Conservation (phyloP, 1,140 invertebrate species). For the Lucilia cuprina region DNA sequence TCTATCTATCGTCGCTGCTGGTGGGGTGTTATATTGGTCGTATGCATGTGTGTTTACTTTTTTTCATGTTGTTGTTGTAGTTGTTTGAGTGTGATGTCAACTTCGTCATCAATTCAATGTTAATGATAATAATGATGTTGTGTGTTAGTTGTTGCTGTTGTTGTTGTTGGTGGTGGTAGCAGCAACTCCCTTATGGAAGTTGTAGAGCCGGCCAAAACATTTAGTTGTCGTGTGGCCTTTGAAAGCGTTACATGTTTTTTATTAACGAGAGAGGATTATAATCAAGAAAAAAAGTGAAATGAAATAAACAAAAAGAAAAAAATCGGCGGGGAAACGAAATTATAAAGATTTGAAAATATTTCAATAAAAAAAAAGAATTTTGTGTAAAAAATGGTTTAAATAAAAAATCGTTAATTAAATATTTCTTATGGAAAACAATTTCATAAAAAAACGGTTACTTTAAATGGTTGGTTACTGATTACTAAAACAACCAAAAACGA, state of each 20-base stretch:
- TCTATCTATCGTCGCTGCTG: too few relatives aligned
- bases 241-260: neutral
- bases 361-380: neutral
- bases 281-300: neutral
- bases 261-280: neutral
- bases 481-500: neutral
- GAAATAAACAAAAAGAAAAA: neutral
- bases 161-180: neutral
- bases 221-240: conserved; percentile 29
- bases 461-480: too few relatives aligned
- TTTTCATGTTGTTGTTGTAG: neutral
- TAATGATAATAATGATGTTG: neutral
- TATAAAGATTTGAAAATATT: neutral
- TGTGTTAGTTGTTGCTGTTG: neutral
- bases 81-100: neutral
- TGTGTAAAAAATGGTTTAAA: neutral
- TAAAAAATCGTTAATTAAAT: neutral
- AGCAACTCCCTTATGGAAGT: conserved; percentile 29
- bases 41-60: neutral
- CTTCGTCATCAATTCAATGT: neutral
- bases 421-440: neutral
- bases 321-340: neutral
- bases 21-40: neutral
- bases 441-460: neutral
- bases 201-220: neutral